Percentiles rank a stretch among this genome's conserved stretches.
Conservation (phyloP, 2,888 invertebrate genomes). For the Apotomis betuletana region DNA sequence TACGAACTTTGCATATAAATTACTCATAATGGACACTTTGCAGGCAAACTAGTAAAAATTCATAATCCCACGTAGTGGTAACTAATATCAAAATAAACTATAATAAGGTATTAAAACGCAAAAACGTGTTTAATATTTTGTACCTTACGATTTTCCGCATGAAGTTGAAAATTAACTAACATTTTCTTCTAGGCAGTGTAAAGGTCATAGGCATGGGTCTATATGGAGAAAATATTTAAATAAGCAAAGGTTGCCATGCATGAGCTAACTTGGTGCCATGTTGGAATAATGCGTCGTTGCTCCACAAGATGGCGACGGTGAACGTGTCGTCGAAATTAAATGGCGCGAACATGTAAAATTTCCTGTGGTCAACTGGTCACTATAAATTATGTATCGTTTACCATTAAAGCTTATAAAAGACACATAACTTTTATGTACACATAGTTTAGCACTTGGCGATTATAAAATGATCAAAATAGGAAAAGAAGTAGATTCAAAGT, state of each 20-base stretch:
- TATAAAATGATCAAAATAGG: too few relatives aligned
- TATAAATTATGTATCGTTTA: too few relatives aligned
- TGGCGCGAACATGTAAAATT: neutral
- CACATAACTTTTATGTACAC: too few relatives aligned
- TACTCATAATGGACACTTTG: conserved; percentile 17
- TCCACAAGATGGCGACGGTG: conserved; percentile 9
- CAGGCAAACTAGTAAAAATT: conserved; percentile 20
- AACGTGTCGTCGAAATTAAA: neutral
- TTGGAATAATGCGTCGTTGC: conserved; percentile 15
- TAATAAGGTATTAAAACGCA: neutral
- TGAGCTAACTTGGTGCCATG: conserved; percentile 20
- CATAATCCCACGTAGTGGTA: conserved; percentile 14
- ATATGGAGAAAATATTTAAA: conserved; percentile 32
- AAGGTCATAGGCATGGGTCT: conserved; percentile 15
- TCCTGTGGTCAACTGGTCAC: neutral
- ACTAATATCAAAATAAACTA: conserved; percentile 14
- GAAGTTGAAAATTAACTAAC: neutral
- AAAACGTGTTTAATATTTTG: neutral
- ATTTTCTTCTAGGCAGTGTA: neutral
- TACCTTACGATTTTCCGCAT: neutral
- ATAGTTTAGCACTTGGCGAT: too few relatives aligned
- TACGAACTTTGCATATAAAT: conserved; percentile 27
- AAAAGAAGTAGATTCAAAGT: too few relatives aligned
- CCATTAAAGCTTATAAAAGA: too few relatives aligned
- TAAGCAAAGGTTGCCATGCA: conserved; percentile 26